Evolutionary conservation across 2,797 vertebrate genomes (phyloP).

Genomic region (Trachurus trachurus): DNA sequence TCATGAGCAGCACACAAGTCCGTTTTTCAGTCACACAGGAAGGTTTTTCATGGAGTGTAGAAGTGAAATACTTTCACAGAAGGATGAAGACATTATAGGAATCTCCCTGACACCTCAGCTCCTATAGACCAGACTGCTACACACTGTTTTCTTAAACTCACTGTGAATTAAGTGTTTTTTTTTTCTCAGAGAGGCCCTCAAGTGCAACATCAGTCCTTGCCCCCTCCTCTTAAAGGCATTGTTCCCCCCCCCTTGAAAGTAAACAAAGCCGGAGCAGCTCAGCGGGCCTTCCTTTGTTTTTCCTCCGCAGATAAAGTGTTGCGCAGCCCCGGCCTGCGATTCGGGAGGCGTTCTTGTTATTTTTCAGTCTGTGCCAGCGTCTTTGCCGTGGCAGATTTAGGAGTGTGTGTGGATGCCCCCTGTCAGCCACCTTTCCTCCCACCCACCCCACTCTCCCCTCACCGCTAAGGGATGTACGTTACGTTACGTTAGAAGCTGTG

Average conservation of each 20-base stretch:
- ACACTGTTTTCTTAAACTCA: slow-evolving; percentile 71
- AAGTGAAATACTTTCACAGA: neutral
- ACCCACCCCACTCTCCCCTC: slow-evolving; percentile 17
- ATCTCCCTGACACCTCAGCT: slow-evolving; percentile 1
- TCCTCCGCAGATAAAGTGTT: slow-evolving; percentile 73
- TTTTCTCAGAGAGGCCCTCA: slow-evolving; percentile 35
- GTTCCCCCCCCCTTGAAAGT: slow-evolving; percentile 69
- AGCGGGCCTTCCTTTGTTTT: slow-evolving; percentile 77
- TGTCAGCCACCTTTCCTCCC: slow-evolving; percentile 69
- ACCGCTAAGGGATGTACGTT: slow-evolving; percentile 20
- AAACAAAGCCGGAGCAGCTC: slow-evolving; percentile 70
- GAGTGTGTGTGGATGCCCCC: slow-evolving; percentile 67
- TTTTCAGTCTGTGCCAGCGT: slow-evolving; percentile 72
- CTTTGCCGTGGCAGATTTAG: slow-evolving; percentile 75
- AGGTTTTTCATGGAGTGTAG: neutral
- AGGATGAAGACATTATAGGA: slow-evolving; percentile 1
- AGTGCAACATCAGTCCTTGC: slow-evolving; percentile 76
- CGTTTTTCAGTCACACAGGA: neutral
- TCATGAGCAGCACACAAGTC: too few species aligned
- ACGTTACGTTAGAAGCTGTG: slow-evolving; percentile 8
- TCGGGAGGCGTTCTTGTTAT: slow-evolving; percentile 66
- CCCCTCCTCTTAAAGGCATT: slow-evolving; percentile 74
- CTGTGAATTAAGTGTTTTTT: slow-evolving; percentile 65
- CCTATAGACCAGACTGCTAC: slow-evolving; percentile 31
- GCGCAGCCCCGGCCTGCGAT: slow-evolving; percentile 41